Base-by-base conservation (phyloP, 2,113 vertebrate genomes). In the Laticauda laticaudata region DNA sequence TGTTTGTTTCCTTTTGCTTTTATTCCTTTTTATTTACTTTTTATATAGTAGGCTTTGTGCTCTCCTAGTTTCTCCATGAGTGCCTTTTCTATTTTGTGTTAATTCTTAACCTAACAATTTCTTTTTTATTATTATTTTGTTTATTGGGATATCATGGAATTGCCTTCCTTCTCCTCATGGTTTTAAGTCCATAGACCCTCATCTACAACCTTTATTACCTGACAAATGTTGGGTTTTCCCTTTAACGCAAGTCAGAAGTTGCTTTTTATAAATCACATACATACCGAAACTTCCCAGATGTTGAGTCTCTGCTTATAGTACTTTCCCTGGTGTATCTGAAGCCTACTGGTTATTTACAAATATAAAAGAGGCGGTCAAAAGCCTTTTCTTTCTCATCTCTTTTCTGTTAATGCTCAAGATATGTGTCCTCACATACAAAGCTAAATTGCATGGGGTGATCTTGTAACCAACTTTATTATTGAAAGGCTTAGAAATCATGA, bases 71-170 rank as follows among this genome's bases (percentile, higher is more conserved):
- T 94, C 94, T 97, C 94, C 94, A 15, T 55, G 59, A 97, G 97
- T 97, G 97, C 97, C 97, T 97, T 90, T 97, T 87, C 34, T 92
- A 8, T 95, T 96, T 95, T 95, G 95, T 96, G 94, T 0, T 94
- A 93, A 96, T 96, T 95, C 96, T 94, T 87, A 90, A 15, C 97
- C 95, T 97, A 97, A 97, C 96, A 3, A 0, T 86, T 96, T 96
- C 91, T 97, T 95, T 96, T 92, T 51, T 51, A 51, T 51, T 51
- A 51, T 51, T 51, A 95, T 91, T 96, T 90, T 61, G 97, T 96
- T 92, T 92, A 91, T 92, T 92, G 94, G 96, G 96, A 91, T 95
- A 95, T 93, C 93, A 94, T 95, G 93, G 96, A 97, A 95, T 97
- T 97, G 97, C 96, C 94, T 97, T 96, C 94, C 94, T 97, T 87